A percentile compares a stretch with the other conserved stretches of the same genome.
Evolutionary conservation across 2,797 vertebrate genomes (phyloP).

Genomic region (Sebastes oblongus): DNA sequence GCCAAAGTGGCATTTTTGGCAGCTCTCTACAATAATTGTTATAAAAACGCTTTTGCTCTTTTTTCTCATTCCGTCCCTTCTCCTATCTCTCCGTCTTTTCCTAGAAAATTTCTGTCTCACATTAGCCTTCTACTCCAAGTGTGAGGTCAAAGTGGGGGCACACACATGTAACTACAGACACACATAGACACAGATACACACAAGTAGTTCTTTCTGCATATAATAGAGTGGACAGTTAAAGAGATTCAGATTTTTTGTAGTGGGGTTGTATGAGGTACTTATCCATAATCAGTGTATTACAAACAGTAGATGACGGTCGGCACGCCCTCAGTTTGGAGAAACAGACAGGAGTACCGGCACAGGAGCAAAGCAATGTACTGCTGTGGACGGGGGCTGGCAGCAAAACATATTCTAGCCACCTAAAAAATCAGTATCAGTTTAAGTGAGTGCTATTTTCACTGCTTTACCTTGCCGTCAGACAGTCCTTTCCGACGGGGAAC

Average conservation of each 20-base stretch:
- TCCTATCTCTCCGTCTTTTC: neutral
- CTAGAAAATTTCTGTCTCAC: neutral
- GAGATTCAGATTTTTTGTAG: neutral
- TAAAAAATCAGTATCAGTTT: too few species aligned
- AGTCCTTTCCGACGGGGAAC: too few species aligned
- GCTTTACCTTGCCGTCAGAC: too few species aligned
- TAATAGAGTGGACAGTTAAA: neutral
- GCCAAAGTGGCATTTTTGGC: conserved; percentile 1
- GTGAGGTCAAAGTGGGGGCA: neutral
- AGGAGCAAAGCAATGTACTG: too few species aligned
- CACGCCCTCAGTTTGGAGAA: neutral
- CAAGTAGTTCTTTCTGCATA: neutral
- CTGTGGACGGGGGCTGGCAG: too few species aligned
- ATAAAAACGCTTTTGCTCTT: neutral
- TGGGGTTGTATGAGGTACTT: neutral
- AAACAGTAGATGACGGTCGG: accelerated
- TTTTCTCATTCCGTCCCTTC: neutral
- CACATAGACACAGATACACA: neutral
- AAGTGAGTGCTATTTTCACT: too few species aligned
- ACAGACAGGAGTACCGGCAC: neutral
- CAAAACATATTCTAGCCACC: too few species aligned
- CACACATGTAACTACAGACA: neutral
- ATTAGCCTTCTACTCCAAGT: neutral
- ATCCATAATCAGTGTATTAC: neutral
- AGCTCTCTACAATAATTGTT: neutral